These are phyloP conservation scores for Gymnoscopelus braueri DNA, from an alignment of 2,797 vertebrate genomes.

Conservation along the genomic window DNA sequence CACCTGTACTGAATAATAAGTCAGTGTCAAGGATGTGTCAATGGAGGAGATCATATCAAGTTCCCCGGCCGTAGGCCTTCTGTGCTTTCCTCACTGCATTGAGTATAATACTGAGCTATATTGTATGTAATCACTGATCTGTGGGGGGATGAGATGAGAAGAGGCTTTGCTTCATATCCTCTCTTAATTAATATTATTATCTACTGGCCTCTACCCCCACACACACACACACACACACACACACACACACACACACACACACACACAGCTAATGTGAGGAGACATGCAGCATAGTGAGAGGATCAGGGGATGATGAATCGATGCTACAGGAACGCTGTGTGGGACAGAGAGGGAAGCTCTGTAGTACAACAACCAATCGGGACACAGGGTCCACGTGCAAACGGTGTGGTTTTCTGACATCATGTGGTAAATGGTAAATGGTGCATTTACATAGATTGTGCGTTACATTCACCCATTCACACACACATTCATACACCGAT, in stretches of 20 bases:
- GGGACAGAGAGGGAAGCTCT: too few species aligned
- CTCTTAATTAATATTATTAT: slow-evolving; percentile 74
- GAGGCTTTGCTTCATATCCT: slow-evolving; percentile 69
- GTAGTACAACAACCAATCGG: too few species aligned
- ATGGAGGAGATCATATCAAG: slow-evolving; percentile 20
- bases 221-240: slow-evolving; percentile 22
- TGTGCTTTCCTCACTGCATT: slow-evolving; percentile 18
- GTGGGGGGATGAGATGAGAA: slow-evolving; percentile 56
- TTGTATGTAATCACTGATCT: slow-evolving; percentile 64
- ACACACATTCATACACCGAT: too few species aligned
- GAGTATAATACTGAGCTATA: slow-evolving; percentile 29
- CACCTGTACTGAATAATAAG: neutral
- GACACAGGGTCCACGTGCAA: neutral
- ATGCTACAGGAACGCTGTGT: neutral
- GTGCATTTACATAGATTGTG: too few species aligned
- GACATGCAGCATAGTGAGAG: too few species aligned
- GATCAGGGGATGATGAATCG: too few species aligned
- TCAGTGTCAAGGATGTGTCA: slow-evolving; percentile 1
- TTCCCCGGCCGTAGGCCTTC: slow-evolving; percentile 21
- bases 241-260: slow-evolving; percentile 21
- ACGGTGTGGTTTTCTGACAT: too few species aligned
- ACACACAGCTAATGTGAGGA: too few species aligned
- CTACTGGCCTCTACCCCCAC: slow-evolving; percentile 44
- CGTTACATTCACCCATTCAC: too few species aligned
- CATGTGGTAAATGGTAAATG: too few species aligned